Percentiles rank a stretch among this genome's conserved stretches.
Evolutionary conservation across 2,113 vertebrate species (phyloP).

Genomic region (Corythoichthys intestinalis): DNA sequence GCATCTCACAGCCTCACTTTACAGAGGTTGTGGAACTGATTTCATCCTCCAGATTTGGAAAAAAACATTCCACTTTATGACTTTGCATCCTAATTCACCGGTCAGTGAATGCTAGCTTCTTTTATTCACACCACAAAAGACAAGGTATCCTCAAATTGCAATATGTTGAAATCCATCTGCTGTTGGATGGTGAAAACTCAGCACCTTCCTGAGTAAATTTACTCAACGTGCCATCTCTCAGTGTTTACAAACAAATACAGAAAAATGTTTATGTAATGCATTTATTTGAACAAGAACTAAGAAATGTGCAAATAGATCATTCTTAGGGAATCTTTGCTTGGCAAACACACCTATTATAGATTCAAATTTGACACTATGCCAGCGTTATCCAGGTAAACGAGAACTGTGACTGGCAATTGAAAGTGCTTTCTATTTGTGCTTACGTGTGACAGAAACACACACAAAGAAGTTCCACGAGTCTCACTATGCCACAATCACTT

Average conservation of each 20-base stretch:
- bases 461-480: slow-evolving; percentile 39
- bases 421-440: slow-evolving; percentile 66
- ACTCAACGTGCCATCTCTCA: slow-evolving; percentile 86
- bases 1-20: slow-evolving; percentile 1
- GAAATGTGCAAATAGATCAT: slow-evolving; percentile 96
- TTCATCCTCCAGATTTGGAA: neutral
- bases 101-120: neutral
- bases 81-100: neutral
- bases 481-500: slow-evolving; percentile 44
- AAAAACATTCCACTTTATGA: neutral
- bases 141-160: slow-evolving; percentile 16
- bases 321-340: slow-evolving; percentile 94
- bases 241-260: slow-evolving; percentile 98
- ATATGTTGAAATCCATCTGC: slow-evolving; percentile 11
- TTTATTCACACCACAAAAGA: slow-evolving; percentile 1
- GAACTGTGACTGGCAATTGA: slow-evolving; percentile 72
- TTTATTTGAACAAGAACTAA: slow-evolving; percentile 96
- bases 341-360: slow-evolving; percentile 85
- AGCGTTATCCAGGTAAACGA: slow-evolving; percentile 77
- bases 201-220: slow-evolving; percentile 81
- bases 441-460: slow-evolving; percentile 9
- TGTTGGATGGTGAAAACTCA: slow-evolving; percentile 33
- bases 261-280: slow-evolving; percentile 92
- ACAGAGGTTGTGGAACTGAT: slow-evolving; percentile 1
- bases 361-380: slow-evolving; percentile 76